Conservation (phyloP, 1,140 invertebrate species). For the Linepithema humile region DNA sequence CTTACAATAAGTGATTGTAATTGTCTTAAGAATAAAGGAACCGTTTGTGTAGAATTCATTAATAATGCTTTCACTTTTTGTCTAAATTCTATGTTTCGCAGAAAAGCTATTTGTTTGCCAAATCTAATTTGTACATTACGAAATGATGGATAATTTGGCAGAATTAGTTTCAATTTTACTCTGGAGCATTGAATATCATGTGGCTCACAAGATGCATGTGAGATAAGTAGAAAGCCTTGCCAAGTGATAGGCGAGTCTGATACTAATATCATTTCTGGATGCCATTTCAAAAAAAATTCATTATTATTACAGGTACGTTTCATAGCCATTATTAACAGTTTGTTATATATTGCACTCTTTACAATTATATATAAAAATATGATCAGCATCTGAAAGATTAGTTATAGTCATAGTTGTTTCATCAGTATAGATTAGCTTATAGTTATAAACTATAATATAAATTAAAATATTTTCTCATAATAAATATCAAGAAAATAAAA, state of each 20-base stretch:
- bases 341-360: neutral
- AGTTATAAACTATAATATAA: neutral
- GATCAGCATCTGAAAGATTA: neutral
- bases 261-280: conserved; percentile 74
- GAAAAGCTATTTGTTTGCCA: conserved; percentile 66
- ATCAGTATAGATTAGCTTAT: neutral
- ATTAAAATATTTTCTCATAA: no score
- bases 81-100: conserved; percentile 65
- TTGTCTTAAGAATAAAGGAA: conserved; percentile 70
- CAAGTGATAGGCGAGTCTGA: conserved; percentile 71
- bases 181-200: conserved; percentile 30
- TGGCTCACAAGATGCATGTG: neutral
- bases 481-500: no score
- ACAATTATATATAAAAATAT: neutral
- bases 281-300: conserved; percentile 64
- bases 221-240: conserved; percentile 72
- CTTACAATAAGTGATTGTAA: conserved; percentile 72
- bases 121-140: conserved; percentile 64
- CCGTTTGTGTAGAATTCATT: conserved; percentile 48
- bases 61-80: conserved; percentile 59
- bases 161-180: conserved; percentile 72
- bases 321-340: neutral
- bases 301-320: conserved; percentile 50
- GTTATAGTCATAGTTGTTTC: no score
- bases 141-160: conserved; percentile 74